Percentiles rank a stretch among this genome's conserved stretches.
Evolutionary conservation across 2,797 vertebrate species (phyloP).

Genomic region (Balearica regulorum): DNA sequence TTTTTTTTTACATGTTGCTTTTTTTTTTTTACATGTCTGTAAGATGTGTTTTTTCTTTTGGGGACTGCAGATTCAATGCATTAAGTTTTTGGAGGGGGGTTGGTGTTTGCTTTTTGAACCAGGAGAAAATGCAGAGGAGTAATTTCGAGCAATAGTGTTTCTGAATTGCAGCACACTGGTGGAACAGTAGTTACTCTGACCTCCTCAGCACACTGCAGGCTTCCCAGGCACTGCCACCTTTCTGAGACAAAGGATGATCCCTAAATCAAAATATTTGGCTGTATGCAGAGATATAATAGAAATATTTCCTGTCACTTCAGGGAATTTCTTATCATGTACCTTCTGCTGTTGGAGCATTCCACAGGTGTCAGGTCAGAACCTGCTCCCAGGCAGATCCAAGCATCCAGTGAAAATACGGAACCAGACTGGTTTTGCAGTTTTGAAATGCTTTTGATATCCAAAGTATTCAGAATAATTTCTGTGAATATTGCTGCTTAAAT

Average conservation of each 20-base stretch:
- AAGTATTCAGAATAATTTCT: neutral
- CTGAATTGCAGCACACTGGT: neutral
- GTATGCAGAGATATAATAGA: neutral
- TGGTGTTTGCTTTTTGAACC: neutral
- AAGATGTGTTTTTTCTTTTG: neutral
- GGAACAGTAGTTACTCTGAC: neutral
- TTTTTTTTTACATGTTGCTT: too few relatives aligned
- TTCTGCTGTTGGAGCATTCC: conserved; percentile 10
- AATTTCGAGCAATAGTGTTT: neutral
- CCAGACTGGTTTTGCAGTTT: neutral
- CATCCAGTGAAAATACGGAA: accelerated
- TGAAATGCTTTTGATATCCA: neutral
- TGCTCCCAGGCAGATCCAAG: neutral
- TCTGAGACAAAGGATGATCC: neutral
- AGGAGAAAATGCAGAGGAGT: neutral
- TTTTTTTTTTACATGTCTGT: neutral
- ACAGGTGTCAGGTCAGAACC: conserved; percentile 27
- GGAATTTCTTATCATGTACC: neutral
- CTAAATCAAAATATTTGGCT: neutral
- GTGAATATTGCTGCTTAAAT: neutral
- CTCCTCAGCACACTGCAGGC: neutral
- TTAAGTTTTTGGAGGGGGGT: neutral
- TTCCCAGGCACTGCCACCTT: neutral
- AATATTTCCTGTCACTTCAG: neutral
- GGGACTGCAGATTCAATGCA: accelerated